Conservation (phyloP, 2,888 invertebrate genomes). For the Habroteleia sp. region DNA sequence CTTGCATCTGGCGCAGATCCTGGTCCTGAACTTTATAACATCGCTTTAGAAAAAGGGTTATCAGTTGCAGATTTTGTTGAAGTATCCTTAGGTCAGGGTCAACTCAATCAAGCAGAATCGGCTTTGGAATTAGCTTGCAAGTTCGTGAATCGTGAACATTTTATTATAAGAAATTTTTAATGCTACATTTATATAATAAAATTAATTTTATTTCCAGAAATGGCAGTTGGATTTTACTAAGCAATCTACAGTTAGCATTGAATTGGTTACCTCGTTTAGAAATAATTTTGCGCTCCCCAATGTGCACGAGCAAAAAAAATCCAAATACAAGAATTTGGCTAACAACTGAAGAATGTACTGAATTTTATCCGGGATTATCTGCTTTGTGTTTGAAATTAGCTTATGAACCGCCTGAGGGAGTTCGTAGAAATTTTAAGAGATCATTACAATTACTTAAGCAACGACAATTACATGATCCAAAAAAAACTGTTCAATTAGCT, state of each 20-base stretch:
- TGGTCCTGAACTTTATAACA: constrained; percentile 88
- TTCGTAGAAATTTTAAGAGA: constrained; percentile 76
- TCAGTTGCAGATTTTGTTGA: constrained; percentile 76
- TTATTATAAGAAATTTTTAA: too few relatives aligned
- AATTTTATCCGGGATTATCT: constrained; percentile 77
- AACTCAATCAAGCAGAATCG: constrained; percentile 83
- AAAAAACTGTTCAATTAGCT: constrained; percentile 88
- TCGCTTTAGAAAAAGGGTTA: constrained; percentile 82
- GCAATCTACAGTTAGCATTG: constrained; percentile 77
- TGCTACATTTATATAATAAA: too few relatives aligned
- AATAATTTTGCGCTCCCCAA: constrained; percentile 73
- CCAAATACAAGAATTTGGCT: constrained; percentile 74
- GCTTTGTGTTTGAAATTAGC: constrained; percentile 77
- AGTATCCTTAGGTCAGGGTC: constrained; percentile 91
- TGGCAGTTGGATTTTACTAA: constrained; percentile 78
- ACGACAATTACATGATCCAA: constrained; percentile 72
- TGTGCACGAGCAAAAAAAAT: constrained; percentile 72
- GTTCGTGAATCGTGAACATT: constrained; percentile 67
- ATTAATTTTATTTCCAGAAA: constrained; percentile 64
- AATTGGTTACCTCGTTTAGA: constrained; percentile 78
- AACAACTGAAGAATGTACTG: constrained; percentile 76
- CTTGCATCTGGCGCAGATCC: constrained; percentile 96
- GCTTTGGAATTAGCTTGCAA: constrained; percentile 81
- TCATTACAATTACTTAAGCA: constrained; percentile 76
- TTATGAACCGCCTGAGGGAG: constrained; percentile 79